phyloP scores from a whole-genome alignment of 2,888 invertebrate genomes.

The Oeneis ivallda region DNA sequence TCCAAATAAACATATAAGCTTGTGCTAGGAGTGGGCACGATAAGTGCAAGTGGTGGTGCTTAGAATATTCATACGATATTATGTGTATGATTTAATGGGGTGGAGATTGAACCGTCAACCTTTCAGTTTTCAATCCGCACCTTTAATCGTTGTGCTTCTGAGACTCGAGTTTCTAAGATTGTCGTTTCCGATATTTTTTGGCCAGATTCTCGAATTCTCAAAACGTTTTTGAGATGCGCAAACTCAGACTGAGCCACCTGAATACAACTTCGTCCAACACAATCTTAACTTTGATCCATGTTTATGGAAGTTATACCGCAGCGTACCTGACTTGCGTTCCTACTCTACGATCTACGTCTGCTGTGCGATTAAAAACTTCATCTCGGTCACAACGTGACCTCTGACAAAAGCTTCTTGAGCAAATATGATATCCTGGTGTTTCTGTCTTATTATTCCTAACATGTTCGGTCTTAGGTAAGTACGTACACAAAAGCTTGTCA shows the following conservation, averaged over 20 bases:
- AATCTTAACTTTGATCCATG: constrained; percentile 18
- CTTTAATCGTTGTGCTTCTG: no score
- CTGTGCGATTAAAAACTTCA: constrained; percentile 6
- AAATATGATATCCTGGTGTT: background rate
- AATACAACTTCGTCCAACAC: constrained; percentile 4
- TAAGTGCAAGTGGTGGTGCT: no score
- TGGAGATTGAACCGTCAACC: no score
- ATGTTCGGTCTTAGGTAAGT: background rate
- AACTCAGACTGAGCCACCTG: background rate
- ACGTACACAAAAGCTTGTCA: no score
- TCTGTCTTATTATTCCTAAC: background rate
- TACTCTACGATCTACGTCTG: constrained; percentile 1
- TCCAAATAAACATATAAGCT: no score
- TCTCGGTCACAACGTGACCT: constrained; percentile 9
- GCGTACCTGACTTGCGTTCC: constrained; percentile 11
- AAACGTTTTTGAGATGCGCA: background rate
- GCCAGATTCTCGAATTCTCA: no score
- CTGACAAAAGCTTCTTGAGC: background rate
- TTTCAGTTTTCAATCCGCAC: no score
- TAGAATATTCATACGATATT: no score
- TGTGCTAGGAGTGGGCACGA: no score
- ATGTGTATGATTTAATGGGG: no score
- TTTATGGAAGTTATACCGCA: constrained; percentile 11
- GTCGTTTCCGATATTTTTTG: no score
- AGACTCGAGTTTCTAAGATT: no score